Conservation (phyloP, 2,888 invertebrate species). For the Galerucella nymphaeae region DNA sequence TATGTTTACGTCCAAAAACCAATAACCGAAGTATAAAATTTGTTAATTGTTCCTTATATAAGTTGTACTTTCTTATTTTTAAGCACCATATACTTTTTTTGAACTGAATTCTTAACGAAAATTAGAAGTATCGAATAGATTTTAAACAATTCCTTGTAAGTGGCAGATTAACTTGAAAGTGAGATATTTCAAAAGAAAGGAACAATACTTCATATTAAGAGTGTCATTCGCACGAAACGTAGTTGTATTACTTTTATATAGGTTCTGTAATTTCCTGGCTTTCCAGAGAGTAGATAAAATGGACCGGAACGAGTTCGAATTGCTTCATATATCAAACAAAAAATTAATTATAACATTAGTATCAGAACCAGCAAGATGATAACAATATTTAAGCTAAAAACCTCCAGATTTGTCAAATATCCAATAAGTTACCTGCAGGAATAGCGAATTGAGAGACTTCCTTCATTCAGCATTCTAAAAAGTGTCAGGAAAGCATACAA, state of each 20-base stretch:
- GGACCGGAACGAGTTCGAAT: slow-evolving; percentile 6
- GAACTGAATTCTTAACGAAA: no score
- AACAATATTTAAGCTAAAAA: no score
- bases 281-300: slow-evolving; percentile 47
- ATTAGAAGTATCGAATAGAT: not conserved
- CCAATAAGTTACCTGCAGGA: no score
- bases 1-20: not conserved
- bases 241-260: slow-evolving; percentile 52
- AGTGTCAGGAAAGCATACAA: no score
- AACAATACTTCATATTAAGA: slow-evolving; percentile 49
- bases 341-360: not conserved
- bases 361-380: not conserved
- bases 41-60: no score
- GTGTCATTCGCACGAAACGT: slow-evolving; percentile 51
- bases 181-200: slow-evolving; percentile 44
- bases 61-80: no score
- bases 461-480: no score
- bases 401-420: no score
- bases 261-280: slow-evolving; percentile 47
- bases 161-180: slow-evolving; percentile 37
- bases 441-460: no score
- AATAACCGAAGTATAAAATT: not conserved
- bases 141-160: slow-evolving; percentile 23
- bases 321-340: not conserved
- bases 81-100: no score